Evolutionary conservation across 1,140 invertebrate genomes (phyloP), one percentile per base, ranked within the genome.

Genomic region (Diuraphis noxia): DNA sequence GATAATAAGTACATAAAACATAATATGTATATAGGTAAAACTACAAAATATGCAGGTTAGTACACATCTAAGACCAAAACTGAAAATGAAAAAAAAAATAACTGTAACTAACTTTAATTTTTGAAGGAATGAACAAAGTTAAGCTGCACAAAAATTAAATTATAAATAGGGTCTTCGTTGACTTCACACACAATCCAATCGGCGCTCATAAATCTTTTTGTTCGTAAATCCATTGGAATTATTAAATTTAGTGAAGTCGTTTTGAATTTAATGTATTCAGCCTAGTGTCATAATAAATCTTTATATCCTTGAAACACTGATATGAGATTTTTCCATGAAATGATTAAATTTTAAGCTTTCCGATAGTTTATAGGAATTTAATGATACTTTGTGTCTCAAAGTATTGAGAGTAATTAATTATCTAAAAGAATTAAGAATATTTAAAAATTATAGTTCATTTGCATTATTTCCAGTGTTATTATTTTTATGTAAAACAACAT

Each of bases 241-340:
- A 85, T 85, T 85, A 36, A 85, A 85, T 34, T n/a, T 36, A 49
- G 5, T 34, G 41, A 34, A 85, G 84, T 36, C 84, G n/a, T 46
- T 36, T 85, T 46, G n/a, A 85, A 49, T 85, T 46, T 36, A 85
- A 49, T 85, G 21, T 85, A 85, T 85, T 85, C 40, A 82, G 81
- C 40, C 13, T 46, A 34, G 84, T 46, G 41, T 49, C 84, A 46
- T 36, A 36, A 43, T 85, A 85, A 85, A 85, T 85, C 84, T 49
- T 10, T 85, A 72, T 19, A 85, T 49, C 84, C 41, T 8, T 34
- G n/a, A 46, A 85, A 46, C 30, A 43, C 41, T 46, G 41, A 8
- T 8, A 10, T 34, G 1, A 0, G 30, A 85, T 85, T 85, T 49
- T n/a, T n/a, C 6, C 84, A 8, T 21, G n/a, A 85, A 49, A 36